Evolutionary conservation across 2,888 invertebrate genomes (phyloP), one percentile per base, ranked within the genome.

Genomic region (Cerastis leucographa): DNA sequence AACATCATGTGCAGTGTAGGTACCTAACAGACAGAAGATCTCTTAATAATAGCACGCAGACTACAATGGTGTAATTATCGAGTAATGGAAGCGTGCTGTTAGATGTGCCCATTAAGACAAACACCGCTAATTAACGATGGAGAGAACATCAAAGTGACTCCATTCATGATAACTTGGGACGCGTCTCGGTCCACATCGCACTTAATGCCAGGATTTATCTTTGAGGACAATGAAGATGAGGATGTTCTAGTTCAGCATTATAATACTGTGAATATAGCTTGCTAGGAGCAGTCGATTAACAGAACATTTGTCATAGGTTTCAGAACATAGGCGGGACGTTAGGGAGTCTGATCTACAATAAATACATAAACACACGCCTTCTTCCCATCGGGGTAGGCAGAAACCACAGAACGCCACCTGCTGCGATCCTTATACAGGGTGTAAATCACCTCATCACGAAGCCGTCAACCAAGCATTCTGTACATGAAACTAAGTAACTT

Each of bases 111-210:
- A 70, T 76, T 77, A 75, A 54, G 67, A 84, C 74, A 76, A 84
- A 81, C 78, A 81, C 64, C 71, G 61, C 75, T 81, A 85, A 86
- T 85, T 78, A 86, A 84, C 76, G 71, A 74, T 9, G 6, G 42
- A n/a, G 71, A 67, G 78, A 78, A 78, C 66, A 85, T 78, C 62
- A 59, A 56, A 40, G 51, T 17, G 44, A 54, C 73, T 73, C 71
- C 44, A 86, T 76, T 80, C 74, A 76, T 42, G 73, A 69, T 68
- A 74, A 65, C 73, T 71, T 69, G 71, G 71, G 68, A 46, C 61
- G 22, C 40, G 54, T 35, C 62, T 74, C 66, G 68, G 54, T 78
- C 59, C 65, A 66, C 66, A 69, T 65, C 64, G 17, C 77, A 66
- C 61, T 77, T 77, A 80, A 71, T 84, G 62, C 46, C 56, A 51